Percentiles rank a stretch among this genome's conserved stretches.
These are phyloP conservation scores for Porphyrio hochstetteri DNA, from an alignment of 2,113 vertebrate species.

Conservation along the genomic window DNA sequence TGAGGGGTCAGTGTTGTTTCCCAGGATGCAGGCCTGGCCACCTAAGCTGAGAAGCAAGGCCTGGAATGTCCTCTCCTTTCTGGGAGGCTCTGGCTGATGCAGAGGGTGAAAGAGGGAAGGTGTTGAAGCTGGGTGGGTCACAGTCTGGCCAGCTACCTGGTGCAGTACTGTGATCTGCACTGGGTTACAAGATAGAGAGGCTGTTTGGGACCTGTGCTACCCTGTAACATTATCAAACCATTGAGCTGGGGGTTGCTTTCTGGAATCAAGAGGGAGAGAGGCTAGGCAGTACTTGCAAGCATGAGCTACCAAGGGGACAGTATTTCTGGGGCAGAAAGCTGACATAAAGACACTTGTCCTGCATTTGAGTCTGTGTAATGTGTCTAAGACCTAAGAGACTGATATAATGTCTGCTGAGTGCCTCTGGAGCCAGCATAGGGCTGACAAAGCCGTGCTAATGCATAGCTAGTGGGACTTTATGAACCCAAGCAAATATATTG, in stretches of 20 bases:
- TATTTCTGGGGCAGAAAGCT: not conserved
- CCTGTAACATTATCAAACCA: fast-evolving
- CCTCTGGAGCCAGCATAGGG: not conserved
- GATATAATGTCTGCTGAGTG: not conserved
- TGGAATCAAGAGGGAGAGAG: not conserved
- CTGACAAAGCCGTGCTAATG: not conserved
- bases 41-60: fast-evolving
- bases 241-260: not conserved
- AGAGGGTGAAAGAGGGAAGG: not conserved
- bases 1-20: fast-evolving
- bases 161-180: fast-evolving
- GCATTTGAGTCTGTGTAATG: not conserved
- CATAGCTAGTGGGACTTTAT: not conserved
- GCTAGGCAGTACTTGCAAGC: not conserved
- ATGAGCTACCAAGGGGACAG: not conserved
- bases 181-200: not conserved
- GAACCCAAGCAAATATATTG: not conserved
- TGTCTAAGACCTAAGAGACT: not conserved
- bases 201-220: not conserved
- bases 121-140: not conserved
- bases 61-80: not conserved
- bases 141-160: no score
- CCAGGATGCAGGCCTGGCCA: fast-evolving
- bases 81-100: not conserved
- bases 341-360: not conserved